Evolutionary conservation across 2,888 invertebrate species (phyloP), one percentile per base, ranked within the genome.

Genomic region (Pilophorus perplexus): DNA sequence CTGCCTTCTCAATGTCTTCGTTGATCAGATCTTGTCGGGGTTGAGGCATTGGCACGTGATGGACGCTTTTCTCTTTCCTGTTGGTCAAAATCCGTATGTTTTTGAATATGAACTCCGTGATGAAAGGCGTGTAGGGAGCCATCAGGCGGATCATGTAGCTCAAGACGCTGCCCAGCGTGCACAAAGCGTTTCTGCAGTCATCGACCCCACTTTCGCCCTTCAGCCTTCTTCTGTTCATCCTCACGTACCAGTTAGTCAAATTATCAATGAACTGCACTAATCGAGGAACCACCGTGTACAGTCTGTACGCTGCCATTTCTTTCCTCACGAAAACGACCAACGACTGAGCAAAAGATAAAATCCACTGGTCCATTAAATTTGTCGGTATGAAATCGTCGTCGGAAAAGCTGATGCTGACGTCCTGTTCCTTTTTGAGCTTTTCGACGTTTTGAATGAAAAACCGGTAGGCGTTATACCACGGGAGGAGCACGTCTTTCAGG

Each of bases 221-320:
- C 68, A 99, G 84, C 59, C 99, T 83, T 73, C 87, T 90, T 66
- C 99, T 84, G 78, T 99, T 99, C 86, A 99, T 90, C 70, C 98
- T 83, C 27, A 99, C 95, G 77, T 98, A 99, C 96, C 97, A 97
- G 78, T 99, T 99, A 25, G 98, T 99, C 2, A 99, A 83, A 75
- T 97, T 92, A 75, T 98, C 97, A 71, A 99, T 93, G 78, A 94
- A 99, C 76, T 95, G 94, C 0, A 97, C 89, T 42, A 99, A 80
- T 64, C 88, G 82, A 0, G 97, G 96, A 8, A 97, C 89, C 8
- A 99, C 99, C 0, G 96, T 97, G 76, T 97, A 99, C 62, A 99
- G 80, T 64, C 90, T 86, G 77, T 98, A 99, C 1, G 89, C 88
- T 73, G 85, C 85, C 99, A 99, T 99, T 80, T 99, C 98, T 72